phyloP scores from a whole-genome alignment of 2,797 vertebrate genomes.

The Chaetophractus vellerosus region DNA sequence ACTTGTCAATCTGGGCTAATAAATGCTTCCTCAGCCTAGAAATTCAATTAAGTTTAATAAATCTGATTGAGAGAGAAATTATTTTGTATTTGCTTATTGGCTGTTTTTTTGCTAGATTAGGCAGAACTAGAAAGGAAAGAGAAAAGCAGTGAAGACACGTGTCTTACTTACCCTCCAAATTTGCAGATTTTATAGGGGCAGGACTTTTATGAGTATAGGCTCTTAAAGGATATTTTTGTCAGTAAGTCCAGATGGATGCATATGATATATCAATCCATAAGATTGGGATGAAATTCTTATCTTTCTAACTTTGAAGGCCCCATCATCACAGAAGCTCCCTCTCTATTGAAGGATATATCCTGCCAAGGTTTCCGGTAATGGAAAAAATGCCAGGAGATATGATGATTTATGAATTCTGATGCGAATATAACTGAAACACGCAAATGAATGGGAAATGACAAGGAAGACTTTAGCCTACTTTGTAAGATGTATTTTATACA shows the following conservation, averaged over 20 bases:
- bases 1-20: conserved; percentile 63
- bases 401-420: conserved; percentile 34
- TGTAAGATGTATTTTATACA: neutral
- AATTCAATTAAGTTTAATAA: conserved; percentile 71
- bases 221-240: conserved; percentile 55
- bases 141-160: conserved; percentile 27
- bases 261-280: neutral
- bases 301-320: conserved; percentile 29
- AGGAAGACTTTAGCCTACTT: neutral
- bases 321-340: neutral
- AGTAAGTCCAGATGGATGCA: neutral
- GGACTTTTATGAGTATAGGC: neutral
- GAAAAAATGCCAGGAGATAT: neutral
- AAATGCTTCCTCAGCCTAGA: conserved; percentile 52
- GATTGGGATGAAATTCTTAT: conserved; percentile 32
- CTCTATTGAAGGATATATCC: conserved; percentile 10
- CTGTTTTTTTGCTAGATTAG: conserved; percentile 80
- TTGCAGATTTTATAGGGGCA: neutral
- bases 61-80: conserved; percentile 75
- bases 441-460: neutral
- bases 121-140: conserved; percentile 80
- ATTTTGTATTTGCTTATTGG: conserved; percentile 74
- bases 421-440: neutral
- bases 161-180: neutral
- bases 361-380: conserved; percentile 48